Evolutionary conservation across 1,140 invertebrate species (phyloP), one percentile per base, ranked within the genome.

Genomic region (Rhynchophorus ferrugineus): DNA sequence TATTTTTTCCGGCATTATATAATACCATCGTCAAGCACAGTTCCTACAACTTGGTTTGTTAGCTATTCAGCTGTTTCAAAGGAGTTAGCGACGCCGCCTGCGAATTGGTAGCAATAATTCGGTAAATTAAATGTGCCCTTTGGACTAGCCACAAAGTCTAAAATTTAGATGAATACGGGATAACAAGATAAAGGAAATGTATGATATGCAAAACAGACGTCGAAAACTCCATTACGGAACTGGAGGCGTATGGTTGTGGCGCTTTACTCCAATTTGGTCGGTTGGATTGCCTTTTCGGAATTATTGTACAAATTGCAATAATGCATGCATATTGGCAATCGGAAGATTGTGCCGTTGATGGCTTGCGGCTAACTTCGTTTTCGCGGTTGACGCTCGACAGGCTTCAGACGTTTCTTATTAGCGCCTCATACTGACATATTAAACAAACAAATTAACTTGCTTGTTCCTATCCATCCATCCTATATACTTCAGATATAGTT

Each of bases 281-380:
- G 48, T 63, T 59, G 54, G 58, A 61, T 61, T 61, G 58, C 60
- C 58, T 64, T 60, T 55, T 60, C 48, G 58, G 59, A 62, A 64
- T 64, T 66, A 64, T 66, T 63, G 60, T 63, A 66, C 64, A 66
- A 66, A 66, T 66, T 66, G 64, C 63, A 66, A 62, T 66, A 66
- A 66, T 66, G 60, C 61, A 66, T 66, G 64, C 64, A 66, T 65
- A 66, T 66, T 66, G 64, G 63, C 63, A 66, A 66, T 66, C 56
- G 64, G 56, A 54, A 60, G 35, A 47, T 29, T 38, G 20, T 38
- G 24, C 33, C 49, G 49, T 29, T 41, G 35, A 16, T 38, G 18
- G 13, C 47, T 44, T 44, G 3, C 22, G 17, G 9, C 21, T 51
- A 52, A 52, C 43, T 52, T 52, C 49, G 35, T 52, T 38, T 37